Percentiles rank a stretch among this genome's conserved stretches.
These are phyloP conservation scores for Drosophila birchii DNA, from an alignment of 2,888 invertebrate genomes.

Conservation along the genomic window DNA sequence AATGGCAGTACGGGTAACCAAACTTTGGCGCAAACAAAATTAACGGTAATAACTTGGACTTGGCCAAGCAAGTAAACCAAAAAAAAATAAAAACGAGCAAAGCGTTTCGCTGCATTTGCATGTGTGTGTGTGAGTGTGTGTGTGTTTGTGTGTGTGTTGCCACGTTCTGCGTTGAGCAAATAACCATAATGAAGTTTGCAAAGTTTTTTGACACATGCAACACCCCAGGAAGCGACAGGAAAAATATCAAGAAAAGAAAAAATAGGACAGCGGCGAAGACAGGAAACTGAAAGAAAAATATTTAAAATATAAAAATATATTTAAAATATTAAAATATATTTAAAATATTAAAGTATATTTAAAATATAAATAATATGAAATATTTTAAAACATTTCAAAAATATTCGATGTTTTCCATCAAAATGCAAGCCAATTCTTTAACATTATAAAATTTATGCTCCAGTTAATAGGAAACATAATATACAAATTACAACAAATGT, in stretches of 20 bases:
- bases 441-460: too few relatives aligned
- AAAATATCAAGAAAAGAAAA: conserved; percentile 45
- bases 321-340: too few relatives aligned
- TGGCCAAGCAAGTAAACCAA: conserved; percentile 53
- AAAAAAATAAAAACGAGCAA: conserved; percentile 18
- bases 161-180: conserved; percentile 54
- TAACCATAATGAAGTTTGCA: conserved; percentile 75
- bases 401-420: too few relatives aligned
- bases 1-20: conserved; percentile 25
- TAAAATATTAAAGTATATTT: too few relatives aligned
- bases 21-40: conserved; percentile 75
- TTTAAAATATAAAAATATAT: too few relatives aligned
- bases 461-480: too few relatives aligned
- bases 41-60: conserved; percentile 76
- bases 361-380: too few relatives aligned
- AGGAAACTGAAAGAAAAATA: neutral
- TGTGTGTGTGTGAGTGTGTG: conserved; percentile 61
- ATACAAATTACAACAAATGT: too few relatives aligned
- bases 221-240: conserved; percentile 27
- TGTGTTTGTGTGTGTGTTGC: conserved; percentile 53
- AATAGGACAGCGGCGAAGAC: neutral
- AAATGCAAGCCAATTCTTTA: too few relatives aligned
- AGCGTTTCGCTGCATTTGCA: conserved; percentile 66
- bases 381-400: too few relatives aligned
- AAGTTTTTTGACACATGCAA: conserved; percentile 75